A percentile compares a stretch with the other conserved stretches of the same genome.
Evolutionary conservation across 1,140 invertebrate species (phyloP).

Genomic region (Archivesica marissinica): DNA sequence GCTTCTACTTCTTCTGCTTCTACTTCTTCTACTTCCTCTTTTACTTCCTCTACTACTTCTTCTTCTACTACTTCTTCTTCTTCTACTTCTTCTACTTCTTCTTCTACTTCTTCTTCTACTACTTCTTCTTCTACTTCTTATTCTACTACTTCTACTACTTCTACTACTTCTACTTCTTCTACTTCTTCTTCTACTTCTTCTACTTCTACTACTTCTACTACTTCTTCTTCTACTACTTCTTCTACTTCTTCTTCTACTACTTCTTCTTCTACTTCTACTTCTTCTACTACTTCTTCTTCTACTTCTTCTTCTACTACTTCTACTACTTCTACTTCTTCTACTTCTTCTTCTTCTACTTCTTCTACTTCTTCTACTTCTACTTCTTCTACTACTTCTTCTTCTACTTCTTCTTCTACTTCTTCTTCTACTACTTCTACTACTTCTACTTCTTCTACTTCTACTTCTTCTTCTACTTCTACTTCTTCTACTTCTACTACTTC

Average conservation of each 20-base stretch:
- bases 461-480: no score
- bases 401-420: no score
- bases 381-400: no score
- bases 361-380: no score
- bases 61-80: neutral
- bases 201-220: slow-evolving; percentile 2
- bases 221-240: slow-evolving; percentile 16
- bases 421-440: no score
- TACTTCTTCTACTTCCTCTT: slow-evolving; percentile 38
- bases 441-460: no score
- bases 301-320: neutral
- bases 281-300: slow-evolving; percentile 35
- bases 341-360: neutral
- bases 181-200: no score
- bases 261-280: slow-evolving; percentile 40
- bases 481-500: no score
- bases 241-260: slow-evolving; percentile 2
- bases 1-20: slow-evolving; percentile 28
- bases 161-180: no score
- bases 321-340: neutral
- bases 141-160: no score
- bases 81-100: neutral
- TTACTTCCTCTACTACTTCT: slow-evolving; percentile 20
- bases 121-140: no score
- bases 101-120: no score